Evolutionary conservation across 2,797 vertebrate species (phyloP).

Genomic region (Leuciscus waleckii): DNA sequence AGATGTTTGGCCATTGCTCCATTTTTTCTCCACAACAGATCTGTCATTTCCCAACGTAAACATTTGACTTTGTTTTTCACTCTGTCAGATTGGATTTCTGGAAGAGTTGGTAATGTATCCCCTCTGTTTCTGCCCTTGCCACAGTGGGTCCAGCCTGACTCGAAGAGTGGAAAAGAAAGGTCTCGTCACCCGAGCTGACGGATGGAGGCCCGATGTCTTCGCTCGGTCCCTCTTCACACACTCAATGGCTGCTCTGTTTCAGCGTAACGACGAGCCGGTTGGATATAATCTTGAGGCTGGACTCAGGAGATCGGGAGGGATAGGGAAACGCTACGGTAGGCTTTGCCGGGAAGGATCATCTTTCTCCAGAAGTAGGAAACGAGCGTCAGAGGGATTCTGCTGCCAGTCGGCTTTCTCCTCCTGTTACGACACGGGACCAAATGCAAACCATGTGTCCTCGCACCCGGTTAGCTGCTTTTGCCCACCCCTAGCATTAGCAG

Average conservation of each 20-base stretch:
- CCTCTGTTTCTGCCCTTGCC: slow-evolving; percentile 34
- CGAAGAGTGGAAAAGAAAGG: slow-evolving; percentile 35
- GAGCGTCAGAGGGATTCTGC: slow-evolving; percentile 80
- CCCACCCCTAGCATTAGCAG: slow-evolving; percentile 49
- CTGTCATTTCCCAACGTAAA: background rate
- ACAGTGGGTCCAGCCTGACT: slow-evolving; percentile 26
- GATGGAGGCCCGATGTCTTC: slow-evolving; percentile 66
- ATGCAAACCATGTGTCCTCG: slow-evolving; percentile 83
- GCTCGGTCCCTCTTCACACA: slow-evolving; percentile 56
- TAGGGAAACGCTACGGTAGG: slow-evolving; percentile 28
- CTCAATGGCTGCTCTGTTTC: slow-evolving; percentile 65
- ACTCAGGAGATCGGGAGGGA: slow-evolving; percentile 30
- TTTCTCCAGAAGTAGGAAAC: slow-evolving; percentile 81
- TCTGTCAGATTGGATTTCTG: slow-evolving; percentile 5
- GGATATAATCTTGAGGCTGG: slow-evolving; percentile 59
- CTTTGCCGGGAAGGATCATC: slow-evolving; percentile 68
- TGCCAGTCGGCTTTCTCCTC: slow-evolving; percentile 72
- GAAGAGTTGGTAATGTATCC: slow-evolving; percentile 30
- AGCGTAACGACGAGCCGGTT: slow-evolving; percentile 71
- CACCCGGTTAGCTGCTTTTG: slow-evolving; percentile 67
- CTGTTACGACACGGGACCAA: slow-evolving; percentile 74
- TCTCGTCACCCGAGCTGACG: slow-evolving; percentile 51
- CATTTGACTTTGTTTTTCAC: background rate
- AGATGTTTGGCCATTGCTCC: background rate
- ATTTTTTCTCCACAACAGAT: background rate